These are phyloP conservation scores for Oreonectes daqikongensis DNA, from an alignment of 2,797 vertebrate species.

Conservation along the genomic window DNA sequence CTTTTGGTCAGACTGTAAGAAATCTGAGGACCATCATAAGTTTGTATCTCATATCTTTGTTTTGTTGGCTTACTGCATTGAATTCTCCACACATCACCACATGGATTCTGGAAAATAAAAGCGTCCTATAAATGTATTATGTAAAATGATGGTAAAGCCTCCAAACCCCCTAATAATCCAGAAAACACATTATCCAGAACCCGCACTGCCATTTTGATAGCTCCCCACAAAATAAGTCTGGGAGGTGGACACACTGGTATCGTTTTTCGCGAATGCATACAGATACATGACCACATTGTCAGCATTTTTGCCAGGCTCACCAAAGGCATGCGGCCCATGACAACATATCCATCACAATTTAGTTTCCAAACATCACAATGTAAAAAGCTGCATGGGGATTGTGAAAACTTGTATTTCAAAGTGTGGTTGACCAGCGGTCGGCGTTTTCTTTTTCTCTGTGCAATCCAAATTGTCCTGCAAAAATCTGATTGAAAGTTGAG, in stretches of 20 bases:
- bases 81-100: not conserved
- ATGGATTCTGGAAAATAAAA: not conserved
- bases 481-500: not conserved
- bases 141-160: not conserved
- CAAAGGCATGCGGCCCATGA: conserved; percentile 1
- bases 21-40: not conserved
- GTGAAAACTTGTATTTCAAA: conserved; percentile 10
- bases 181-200: conserved; percentile 1
- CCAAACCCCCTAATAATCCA: not conserved
- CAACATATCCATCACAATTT: conserved; percentile 15
- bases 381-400: not conserved
- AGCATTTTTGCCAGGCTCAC: conserved; percentile 7
- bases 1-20: not conserved
- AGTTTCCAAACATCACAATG: not conserved
- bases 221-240: conserved; percentile 6
- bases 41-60: not conserved
- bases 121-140: not conserved
- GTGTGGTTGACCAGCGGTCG: not conserved
- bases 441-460: not conserved
- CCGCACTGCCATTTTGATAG: not conserved
- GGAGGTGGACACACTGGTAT: conserved; percentile 13
- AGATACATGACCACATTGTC: conserved; percentile 34
- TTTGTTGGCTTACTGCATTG: not conserved
- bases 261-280: not conserved
- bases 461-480: not conserved